Percentiles rank a stretch among this genome's conserved stretches.
Evolutionary conservation across 1,140 invertebrate species (phyloP).

Genomic region (Brachionus calyciflorus): DNA sequence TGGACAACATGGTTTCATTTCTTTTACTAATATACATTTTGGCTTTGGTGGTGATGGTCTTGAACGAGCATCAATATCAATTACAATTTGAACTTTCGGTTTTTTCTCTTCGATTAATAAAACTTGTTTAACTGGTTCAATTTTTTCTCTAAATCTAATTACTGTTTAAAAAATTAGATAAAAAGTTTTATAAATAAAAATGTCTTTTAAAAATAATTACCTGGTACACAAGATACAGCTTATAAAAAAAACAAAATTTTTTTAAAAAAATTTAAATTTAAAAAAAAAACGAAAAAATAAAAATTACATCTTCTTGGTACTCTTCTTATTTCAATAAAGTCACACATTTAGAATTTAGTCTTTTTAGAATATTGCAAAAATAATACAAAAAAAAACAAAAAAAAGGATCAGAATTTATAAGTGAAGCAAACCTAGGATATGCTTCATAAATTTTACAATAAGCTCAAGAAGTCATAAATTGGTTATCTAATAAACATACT

Average conservation of each 20-base stretch:
- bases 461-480: no score
- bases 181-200: neutral
- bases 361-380: no score
- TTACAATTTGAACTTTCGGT: neutral
- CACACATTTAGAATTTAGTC: no score
- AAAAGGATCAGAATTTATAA: no score
- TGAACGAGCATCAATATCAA: neutral
- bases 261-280: neutral
- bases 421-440: no score
- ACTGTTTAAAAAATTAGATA: neutral
- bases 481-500: no score
- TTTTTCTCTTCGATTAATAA: neutral
- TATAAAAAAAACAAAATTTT: no score
- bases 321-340: neutral
- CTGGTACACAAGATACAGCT: constrained; percentile 1
- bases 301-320: neutral
- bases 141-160: neutral
- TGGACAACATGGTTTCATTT: neutral
- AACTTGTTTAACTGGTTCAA: neutral
- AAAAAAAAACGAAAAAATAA: neutral
- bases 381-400: no score
- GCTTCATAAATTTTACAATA: no score
- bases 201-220: neutral
- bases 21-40: neutral
- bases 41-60: constrained; percentile 9